phyloP scores from a whole-genome alignment of 2,113 vertebrate genomes.

The Datnioides undecimradiatus region DNA sequence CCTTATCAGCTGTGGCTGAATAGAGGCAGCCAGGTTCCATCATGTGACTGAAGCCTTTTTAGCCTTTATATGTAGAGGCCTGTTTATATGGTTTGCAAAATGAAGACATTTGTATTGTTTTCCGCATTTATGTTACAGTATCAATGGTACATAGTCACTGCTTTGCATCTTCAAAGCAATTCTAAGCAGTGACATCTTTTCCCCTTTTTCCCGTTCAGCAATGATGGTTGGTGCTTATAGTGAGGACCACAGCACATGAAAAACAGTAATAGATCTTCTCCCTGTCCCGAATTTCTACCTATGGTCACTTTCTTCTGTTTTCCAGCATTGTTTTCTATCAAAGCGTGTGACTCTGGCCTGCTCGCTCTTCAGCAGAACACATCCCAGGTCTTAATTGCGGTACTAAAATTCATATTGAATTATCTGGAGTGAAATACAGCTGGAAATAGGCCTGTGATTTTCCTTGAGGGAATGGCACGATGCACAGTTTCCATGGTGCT shows the following conservation, averaged over 20 bases:
- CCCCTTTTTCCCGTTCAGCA: neutral
- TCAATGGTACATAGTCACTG: too few species aligned
- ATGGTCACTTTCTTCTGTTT: neutral
- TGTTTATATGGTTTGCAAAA: too few species aligned
- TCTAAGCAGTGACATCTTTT: too few species aligned
- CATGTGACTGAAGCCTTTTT: neutral
- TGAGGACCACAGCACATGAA: neutral
- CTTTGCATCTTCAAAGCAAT: too few species aligned
- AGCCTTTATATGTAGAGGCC: too few species aligned
- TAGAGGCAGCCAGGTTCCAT: neutral
- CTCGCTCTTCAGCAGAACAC: conserved; percentile 50
- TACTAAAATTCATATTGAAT: conserved; percentile 69
- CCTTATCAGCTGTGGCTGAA: neutral
- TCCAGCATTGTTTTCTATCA: conserved; percentile 1
- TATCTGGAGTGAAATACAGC: conserved; percentile 69
- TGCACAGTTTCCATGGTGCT: conserved; percentile 66
- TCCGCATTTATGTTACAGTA: too few species aligned
- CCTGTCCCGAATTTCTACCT: neutral
- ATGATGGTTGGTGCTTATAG: neutral
- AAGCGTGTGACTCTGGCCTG: neutral
- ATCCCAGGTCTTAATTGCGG: conserved; percentile 64
- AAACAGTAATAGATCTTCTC: neutral
- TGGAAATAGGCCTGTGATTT: conserved; percentile 62
- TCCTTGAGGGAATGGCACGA: conserved; percentile 67
- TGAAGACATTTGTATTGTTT: too few species aligned